Evolutionary conservation across 64 coral and sea anemone genomes (phyloP), one percentile per base, ranked within the genome.

Genomic region (Astreopora myriophthalma): DNA sequence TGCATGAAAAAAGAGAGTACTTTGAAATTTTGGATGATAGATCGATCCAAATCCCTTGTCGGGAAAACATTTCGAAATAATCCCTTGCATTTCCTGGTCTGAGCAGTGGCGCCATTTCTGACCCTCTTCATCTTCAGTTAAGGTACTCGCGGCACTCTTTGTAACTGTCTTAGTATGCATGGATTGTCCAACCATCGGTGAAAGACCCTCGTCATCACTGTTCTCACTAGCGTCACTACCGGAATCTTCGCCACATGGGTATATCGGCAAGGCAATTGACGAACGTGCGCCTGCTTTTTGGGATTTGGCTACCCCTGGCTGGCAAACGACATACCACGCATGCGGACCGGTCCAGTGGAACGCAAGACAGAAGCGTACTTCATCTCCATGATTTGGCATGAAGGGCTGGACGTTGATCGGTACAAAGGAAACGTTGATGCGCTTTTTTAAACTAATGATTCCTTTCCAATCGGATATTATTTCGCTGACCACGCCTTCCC

Each of bases 391-490:
- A 36, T 84, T 80, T 57, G 94, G 94, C 74, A 92, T 95, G 5
- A 57, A 51, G 27, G 89, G 89, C 26, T 65, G 51, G 8, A 95
- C 89, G 44, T 95, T 92, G 25, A 91, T 20, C 29, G 94, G 94
- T 36, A 92, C 84, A 92, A 95, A 95, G 24, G 88, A 38, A 8
- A 95, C 84, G n/a, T 1, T 74, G 6, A 95, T 91, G 69, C 83
- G 40, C 0, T 82, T 79, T 64, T 95, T 95, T 1, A 95, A 82
- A 13, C 48, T 80, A 14, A 95, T 95, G 31, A 32, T 63, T 27
- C 94, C 94, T 88, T 87, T 91, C 94, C 94, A 92, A 36, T 95
- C 94, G 13, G 29, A 48, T 66, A 8, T 20, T 71, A 88, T 95
- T 74, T 88, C 84, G 24, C 75, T 67, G 5, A 95, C 94, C 37